Conservation (phyloP, 2,113 vertebrate species). For the Platysternon megacephalum region DNA sequence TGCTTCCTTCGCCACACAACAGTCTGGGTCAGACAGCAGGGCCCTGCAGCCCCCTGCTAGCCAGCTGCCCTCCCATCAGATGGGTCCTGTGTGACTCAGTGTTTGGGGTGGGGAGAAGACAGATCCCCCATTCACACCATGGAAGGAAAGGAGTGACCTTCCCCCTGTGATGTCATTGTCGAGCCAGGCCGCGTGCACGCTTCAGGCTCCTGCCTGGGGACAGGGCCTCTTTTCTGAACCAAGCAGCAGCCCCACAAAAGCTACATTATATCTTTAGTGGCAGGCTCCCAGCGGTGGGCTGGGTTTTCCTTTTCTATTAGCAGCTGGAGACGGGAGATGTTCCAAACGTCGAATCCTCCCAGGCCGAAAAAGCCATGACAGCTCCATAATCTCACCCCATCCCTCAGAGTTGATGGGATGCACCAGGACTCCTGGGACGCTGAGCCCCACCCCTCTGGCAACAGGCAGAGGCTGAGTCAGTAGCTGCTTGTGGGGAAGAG, state of each 20-base stretch:
- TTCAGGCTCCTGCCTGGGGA: not conserved
- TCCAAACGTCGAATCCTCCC: not conserved
- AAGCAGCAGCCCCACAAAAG: not conserved
- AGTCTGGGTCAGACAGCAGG: not conserved
- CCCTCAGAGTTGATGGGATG: not conserved
- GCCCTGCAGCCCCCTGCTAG: not conserved
- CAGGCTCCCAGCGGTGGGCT: not conserved
- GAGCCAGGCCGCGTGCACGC: not conserved
- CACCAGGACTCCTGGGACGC: not conserved
- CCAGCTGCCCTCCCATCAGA: not conserved
- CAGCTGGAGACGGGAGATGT: constrained; percentile 24
- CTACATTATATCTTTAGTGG: fast-evolving
- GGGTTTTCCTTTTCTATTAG: not conserved
- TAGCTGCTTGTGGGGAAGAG: not conserved
- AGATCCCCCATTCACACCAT: constrained; percentile 6
- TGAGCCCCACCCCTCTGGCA: not conserved
- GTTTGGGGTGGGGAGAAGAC: not conserved
- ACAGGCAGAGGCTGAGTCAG: not conserved
- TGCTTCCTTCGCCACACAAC: too few species aligned
- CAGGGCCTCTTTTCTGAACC: constrained; percentile 8
- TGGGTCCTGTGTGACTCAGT: not conserved
- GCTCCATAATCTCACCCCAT: not conserved
- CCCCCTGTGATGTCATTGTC: constrained; percentile 29
- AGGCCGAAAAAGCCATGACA: not conserved
- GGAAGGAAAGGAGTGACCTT: not conserved